phyloP scores from a whole-genome alignment of 92 coral and sea anemone genomes.

The Actinostola sp. region DNA sequence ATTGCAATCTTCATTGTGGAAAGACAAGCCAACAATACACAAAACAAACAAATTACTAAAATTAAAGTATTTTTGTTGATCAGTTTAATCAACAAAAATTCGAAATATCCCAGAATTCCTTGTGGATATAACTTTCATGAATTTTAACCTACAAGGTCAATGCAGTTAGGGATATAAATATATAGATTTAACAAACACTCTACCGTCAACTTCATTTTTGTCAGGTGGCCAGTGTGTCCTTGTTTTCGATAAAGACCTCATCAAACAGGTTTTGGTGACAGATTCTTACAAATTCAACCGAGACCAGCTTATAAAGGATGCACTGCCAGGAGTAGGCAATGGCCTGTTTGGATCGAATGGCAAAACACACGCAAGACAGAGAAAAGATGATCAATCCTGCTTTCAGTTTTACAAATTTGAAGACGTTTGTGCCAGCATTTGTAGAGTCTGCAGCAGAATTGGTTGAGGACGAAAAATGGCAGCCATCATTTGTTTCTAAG shows the following conservation, averaged over 20 bases:
- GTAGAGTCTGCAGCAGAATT: constrained; percentile 49
- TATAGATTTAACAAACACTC: no score
- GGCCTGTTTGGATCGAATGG: constrained; percentile 73
- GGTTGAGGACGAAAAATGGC: constrained; percentile 74
- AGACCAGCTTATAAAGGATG: constrained; percentile 20
- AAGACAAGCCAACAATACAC: no score
- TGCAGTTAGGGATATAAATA: no score
- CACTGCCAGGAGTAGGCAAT: constrained; percentile 51
- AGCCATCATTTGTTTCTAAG: no score
- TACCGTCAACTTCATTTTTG: no score
- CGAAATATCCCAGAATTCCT: no score
- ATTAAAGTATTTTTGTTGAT: no score
- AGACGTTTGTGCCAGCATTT: constrained; percentile 64
- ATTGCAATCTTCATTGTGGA: no score
- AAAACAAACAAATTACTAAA: no score
- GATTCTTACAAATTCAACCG: constrained; percentile 63
- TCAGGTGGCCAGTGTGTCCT: constrained; percentile 39
- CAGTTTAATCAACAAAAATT: no score
- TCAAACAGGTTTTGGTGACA: constrained; percentile 65
- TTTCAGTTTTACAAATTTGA: constrained; percentile 55
- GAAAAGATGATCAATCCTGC: constrained; percentile 81
- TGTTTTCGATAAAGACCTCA: constrained; percentile 63
- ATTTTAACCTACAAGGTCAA: no score
- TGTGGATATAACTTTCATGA: no score
- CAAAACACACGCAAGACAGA: constrained; percentile 72